Evolutionary conservation across 2,113 vertebrate genomes (phyloP).

Genomic region (Alaudala cheleensis): DNA sequence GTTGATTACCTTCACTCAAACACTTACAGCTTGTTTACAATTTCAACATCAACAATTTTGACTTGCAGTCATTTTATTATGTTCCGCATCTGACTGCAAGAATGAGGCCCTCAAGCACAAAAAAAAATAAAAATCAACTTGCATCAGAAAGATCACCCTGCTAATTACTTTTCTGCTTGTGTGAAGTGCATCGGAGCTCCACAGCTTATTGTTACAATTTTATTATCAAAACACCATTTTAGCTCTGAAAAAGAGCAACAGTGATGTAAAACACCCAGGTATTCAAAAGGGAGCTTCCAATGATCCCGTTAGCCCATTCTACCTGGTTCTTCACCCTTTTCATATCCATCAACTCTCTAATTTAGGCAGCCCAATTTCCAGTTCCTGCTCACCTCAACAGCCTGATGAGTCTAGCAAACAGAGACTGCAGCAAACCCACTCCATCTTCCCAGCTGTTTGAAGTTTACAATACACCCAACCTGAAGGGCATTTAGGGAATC

Average conservation of each 20-base stretch:
- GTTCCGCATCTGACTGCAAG: background rate
- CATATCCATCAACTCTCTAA: background rate
- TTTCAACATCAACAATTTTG: background rate
- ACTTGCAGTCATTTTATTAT: background rate
- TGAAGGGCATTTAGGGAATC: background rate
- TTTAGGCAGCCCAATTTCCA: background rate
- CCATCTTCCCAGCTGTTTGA: background rate
- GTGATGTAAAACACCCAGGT: background rate
- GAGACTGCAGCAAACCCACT: background rate
- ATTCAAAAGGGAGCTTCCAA: background rate
- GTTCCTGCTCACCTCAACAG: background rate
- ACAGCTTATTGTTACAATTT: background rate
- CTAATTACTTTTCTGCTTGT: background rate
- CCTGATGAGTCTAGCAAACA: background rate
- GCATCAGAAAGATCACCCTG: background rate
- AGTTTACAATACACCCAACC: background rate
- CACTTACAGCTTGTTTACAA: constrained; percentile 17
- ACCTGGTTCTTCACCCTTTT: background rate
- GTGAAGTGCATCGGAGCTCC: background rate
- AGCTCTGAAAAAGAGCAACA: background rate
- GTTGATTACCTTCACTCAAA: background rate
- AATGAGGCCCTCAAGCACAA: background rate
- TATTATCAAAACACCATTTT: background rate
- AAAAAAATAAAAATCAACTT: background rate
- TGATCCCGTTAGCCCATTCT: background rate